Evolutionary conservation across 1,140 invertebrate species (phyloP).

Genomic region (Druon quercuslanigerum): DNA sequence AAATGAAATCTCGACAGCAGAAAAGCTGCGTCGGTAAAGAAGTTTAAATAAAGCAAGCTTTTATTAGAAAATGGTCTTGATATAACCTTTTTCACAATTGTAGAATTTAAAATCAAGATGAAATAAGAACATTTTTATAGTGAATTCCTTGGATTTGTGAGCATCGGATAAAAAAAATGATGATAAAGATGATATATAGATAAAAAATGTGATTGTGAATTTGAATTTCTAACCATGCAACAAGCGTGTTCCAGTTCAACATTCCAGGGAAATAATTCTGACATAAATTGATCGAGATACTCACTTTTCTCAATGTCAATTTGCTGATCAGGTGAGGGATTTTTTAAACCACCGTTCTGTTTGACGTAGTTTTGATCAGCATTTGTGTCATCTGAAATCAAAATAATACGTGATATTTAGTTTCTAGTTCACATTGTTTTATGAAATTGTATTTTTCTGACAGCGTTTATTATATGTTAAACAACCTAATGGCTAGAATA

Average conservation of each 20-base stretch:
- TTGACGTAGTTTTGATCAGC: conserved; percentile 55
- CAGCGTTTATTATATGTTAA: no score
- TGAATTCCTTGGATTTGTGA: background rate
- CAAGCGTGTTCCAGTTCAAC: conserved; percentile 47
- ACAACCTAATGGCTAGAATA: no score
- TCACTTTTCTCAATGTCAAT: conserved; percentile 59
- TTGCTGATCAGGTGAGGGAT: conserved; percentile 47
- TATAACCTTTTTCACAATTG: background rate
- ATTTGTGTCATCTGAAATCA: conserved; percentile 66
- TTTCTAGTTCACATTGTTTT: no score
- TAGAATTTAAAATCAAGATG: no score
- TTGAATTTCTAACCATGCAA: conserved; percentile 45
- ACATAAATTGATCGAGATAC: conserved; percentile 29
- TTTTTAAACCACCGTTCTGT: conserved; percentile 64
- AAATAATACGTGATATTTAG: background rate
- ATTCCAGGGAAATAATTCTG: conserved; percentile 39
- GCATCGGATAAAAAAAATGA: conserved; percentile 17
- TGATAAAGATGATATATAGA: background rate
- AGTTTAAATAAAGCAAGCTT: background rate
- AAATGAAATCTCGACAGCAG: background rate
- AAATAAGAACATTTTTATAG: background rate
- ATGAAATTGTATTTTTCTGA: no score
- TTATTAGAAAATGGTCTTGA: background rate
- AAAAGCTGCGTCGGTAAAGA: conserved; percentile 10
- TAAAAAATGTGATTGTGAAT: conserved; percentile 19